Evolutionary conservation across 2,113 vertebrate genomes (phyloP).

Genomic region (Macquaria australasica): DNA sequence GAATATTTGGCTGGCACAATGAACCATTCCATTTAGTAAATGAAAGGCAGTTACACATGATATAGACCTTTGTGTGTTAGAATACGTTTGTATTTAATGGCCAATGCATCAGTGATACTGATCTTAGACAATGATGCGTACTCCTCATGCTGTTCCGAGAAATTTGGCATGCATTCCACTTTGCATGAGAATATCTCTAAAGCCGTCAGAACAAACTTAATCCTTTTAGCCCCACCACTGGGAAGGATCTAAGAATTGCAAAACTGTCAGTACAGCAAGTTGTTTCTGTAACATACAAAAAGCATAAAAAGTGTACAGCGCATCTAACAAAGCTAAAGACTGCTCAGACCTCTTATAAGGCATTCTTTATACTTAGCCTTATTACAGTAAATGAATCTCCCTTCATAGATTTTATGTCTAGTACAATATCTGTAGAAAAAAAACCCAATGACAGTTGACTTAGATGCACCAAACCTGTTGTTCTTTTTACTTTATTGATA

Average conservation of each 20-base stretch:
- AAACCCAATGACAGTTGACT: neutral
- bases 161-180: neutral
- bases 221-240: neutral
- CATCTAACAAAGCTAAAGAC: neutral
- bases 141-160: neutral
- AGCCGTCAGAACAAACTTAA: neutral
- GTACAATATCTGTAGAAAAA: neutral
- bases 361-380: neutral
- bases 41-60: neutral
- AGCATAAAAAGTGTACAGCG: neutral
- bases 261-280: neutral
- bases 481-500: neutral
- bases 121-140: neutral
- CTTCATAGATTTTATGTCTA: neutral
- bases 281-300: neutral
- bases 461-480: neutral
- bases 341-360: neutral
- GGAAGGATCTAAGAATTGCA: neutral
- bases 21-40: neutral
- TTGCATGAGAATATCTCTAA: neutral
- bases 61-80: neutral
- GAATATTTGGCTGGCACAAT: neutral
- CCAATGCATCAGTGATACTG: neutral
- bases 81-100: neutral
- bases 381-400: neutral